phyloP scores from a whole-genome alignment of 2,797 vertebrate genomes.

The Kryptolebias ocellatus region DNA sequence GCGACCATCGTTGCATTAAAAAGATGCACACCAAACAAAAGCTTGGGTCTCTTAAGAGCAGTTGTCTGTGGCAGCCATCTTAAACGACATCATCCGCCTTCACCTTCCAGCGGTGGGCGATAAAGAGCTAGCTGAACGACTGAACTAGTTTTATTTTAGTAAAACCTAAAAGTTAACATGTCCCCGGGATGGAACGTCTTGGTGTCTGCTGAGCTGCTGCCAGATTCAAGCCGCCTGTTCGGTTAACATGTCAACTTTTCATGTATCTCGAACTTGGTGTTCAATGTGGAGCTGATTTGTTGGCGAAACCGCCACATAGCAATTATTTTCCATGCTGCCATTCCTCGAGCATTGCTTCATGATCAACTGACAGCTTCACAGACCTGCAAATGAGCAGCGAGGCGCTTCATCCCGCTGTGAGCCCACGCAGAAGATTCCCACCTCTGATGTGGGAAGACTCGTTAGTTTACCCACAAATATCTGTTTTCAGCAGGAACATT shows the following conservation, averaged over 20 bases:
- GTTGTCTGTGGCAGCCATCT: too few species aligned
- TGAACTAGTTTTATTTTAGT: too few species aligned
- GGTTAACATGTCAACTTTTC: constrained; percentile 15
- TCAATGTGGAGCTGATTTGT: constrained; percentile 64
- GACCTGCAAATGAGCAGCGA: constrained; percentile 55
- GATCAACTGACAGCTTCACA: constrained; percentile 47
- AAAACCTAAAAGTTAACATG: too few species aligned
- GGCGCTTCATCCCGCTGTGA: constrained; percentile 38
- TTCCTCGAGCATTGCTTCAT: constrained; percentile 61
- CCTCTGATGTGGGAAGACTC: constrained; percentile 63
- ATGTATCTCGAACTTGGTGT: constrained; percentile 32
- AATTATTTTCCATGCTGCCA: constrained; percentile 32
- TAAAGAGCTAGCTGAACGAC: too few species aligned
- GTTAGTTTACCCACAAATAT: constrained; percentile 49
- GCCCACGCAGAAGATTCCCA: constrained; percentile 44
- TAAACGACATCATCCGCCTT: too few species aligned
- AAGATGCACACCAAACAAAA: too few species aligned
- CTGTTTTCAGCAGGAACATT: constrained; percentile 44
- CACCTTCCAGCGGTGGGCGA: too few species aligned
- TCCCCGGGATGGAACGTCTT: too few species aligned
- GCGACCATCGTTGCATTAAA: too few species aligned
- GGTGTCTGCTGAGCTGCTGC: constrained; percentile 3
- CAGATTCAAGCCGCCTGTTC: constrained; percentile 10
- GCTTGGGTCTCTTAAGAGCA: too few species aligned
- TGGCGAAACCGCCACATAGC: constrained; percentile 55